These are phyloP conservation scores for Rhingia rostrata DNA, from an alignment of 2,888 invertebrate genomes.

Conservation along the genomic window DNA sequence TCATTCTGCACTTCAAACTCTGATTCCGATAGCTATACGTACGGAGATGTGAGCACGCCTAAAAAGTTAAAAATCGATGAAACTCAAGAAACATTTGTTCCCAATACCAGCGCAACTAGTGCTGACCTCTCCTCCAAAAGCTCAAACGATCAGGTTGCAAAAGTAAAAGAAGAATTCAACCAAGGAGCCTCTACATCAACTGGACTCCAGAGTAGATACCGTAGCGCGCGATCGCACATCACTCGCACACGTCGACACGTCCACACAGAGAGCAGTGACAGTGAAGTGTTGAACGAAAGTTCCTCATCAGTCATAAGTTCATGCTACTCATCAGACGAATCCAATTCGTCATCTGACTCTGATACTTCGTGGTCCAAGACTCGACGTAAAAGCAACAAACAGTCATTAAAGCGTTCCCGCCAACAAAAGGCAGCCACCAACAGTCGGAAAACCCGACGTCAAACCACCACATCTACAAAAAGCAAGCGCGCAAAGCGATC, in stretches of 20 bases:
- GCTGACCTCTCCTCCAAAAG: conserved; percentile 2
- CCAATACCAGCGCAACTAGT: conserved; percentile 30
- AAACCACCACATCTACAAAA: conserved; percentile 39
- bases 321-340: conserved; percentile 26
- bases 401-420: conserved; percentile 71
- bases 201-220: conserved; percentile 76
- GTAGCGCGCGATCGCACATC: conserved; percentile 30
- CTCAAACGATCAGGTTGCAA: conserved; percentile 37
- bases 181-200: conserved; percentile 80
- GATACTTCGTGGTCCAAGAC: conserved; percentile 69
- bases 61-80: conserved; percentile 47
- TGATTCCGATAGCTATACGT: conserved; percentile 22
- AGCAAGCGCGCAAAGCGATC: conserved; percentile 48
- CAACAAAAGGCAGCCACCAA: conserved; percentile 51
- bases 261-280: conserved; percentile 49
- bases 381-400: conserved; percentile 62
- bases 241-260: conserved; percentile 36
- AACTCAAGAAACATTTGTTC: conserved; percentile 11
- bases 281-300: conserved; percentile 52
- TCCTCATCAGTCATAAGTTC: conserved; percentile 38
- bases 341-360: conserved; percentile 51
- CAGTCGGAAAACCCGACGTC: conserved; percentile 51
- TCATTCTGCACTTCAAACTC: conserved; percentile 74
- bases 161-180: conserved; percentile 77
- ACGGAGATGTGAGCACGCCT: conserved; percentile 44